Base-by-base conservation (phyloP, 2,888 invertebrate species). In the Agriopis leucophaearia region DNA sequence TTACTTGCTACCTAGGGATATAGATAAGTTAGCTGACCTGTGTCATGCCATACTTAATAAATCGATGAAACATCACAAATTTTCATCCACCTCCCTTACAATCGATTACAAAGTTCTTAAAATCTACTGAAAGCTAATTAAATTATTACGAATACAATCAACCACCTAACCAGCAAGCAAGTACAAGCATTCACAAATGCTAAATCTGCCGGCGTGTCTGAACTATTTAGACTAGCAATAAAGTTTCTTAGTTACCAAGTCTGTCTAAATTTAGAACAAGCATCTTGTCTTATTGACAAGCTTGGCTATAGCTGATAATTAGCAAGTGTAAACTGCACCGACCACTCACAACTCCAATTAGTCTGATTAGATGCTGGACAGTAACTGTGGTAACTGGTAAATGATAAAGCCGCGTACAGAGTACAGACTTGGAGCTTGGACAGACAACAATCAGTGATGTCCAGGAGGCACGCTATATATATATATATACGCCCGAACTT, bases 331-430 rank as follows among this genome's bases (percentile, higher is more conserved):
- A 4, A 42, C 42, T 42, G 27, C 8, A 10, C n/a, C 45, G 57
- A 57, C 50, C 54, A 62, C 54, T 54, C n/a, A 38, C 36, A 56
- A 36, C 40, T 42, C n/a, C 58, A 67, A 67, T 67, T 58, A 67
- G 61, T 38, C 50, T 55, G 54, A 55, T 60, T 55, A 56, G 56
- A 50, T 15, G 44, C 38, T 36, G 40, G 51, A 40, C 36, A 44
- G 48, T 55, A 16, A 15, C 16, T 61, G 54, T 75, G 62, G 73
- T 38, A 38, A 38, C 15, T 52, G 38, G 10, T 38, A 38, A 38
- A 5, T 38, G 13, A 13, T 54, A 54, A 54, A 54, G 52, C 38
- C 38, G 16, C 8, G 52, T 54, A 10, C 38, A 38, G 9, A 52
- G 52, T 54, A 10, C 38, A 38, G 9, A 52, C 52, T 38, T 38